Base-by-base conservation (phyloP, 2,113 vertebrate species). In the Mustelus asterias region DNA sequence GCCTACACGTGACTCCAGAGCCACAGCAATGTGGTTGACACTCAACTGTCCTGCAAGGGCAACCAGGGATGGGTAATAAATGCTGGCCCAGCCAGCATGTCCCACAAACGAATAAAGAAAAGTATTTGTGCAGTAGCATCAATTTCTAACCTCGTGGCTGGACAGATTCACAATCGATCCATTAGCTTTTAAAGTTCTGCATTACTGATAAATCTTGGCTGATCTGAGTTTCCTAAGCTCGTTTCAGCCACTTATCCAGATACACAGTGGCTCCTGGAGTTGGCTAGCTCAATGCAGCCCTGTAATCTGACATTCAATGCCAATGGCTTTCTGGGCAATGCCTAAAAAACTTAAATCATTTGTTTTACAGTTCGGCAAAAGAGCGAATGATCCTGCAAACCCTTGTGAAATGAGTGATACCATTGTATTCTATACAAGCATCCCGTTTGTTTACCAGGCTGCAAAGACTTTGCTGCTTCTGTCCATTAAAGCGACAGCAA, bases 301-400 rank as follows among this genome's bases (percentile, higher is more conserved):
- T 33, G 16, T 29, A 90, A 60, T 67, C 65, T 16, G 83, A 86
- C 26, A 16, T 18, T 29, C 29, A 90, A 90, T 60, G 88, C 26
- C 11, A 18, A 90, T n/a, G 29, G 54, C 5, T 88, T 54, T 54
- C 2, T 88, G 44, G 10, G 24, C 24, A 24, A 7, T 16, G 48
- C 48, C 48, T 26, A 89, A 58, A 10, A 54, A 26, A 20, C 44
- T 60, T 22, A 92, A 65, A n/a, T 65, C 7, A 65, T 22, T 65
- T 93, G 20, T 93, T 93, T 63, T 65, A 63, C 65, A 93, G 89
- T 37, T 67, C 67, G 60, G 29, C 63, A 93, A 93, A 93, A 63
- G 29, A 93, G 60, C 22, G 16, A 92, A 29, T 60, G 88, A 90
- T 92, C 9, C 5, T 60, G 58, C 7, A 63, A 92, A 18, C 37